Evolutionary conservation across 2,113 vertebrate genomes (phyloP), one percentile per base, ranked within the genome.

Genomic region (Gymnorhina tibicen): DNA sequence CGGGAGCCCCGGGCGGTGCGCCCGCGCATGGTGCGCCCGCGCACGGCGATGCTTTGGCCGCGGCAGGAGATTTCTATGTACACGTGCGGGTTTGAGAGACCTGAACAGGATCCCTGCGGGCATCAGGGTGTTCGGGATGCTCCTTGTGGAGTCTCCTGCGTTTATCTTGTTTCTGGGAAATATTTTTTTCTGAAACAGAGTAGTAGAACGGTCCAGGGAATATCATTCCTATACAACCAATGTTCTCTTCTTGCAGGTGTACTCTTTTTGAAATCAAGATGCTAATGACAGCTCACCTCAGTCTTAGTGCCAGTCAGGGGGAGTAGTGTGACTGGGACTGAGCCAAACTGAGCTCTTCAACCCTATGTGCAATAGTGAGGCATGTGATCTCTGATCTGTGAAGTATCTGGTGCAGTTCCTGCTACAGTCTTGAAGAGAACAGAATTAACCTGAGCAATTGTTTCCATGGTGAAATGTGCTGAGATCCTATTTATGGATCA

Each of bases 391-490:
- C 50, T 59, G 4, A 13, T 39, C 39, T 10, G 6, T 46, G 46
- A 72, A 77, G 47, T 11, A 73, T 60, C 63, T 49, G 73, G 55
- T 91, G 81, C 94, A 55, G 19, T 72, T 93, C 39, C 52, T 81
- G 84, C 59, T 69, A 35, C 35, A 28, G 7, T 53, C 77, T 82
- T 56, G 24, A 84, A 83, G 19, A 72, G 73, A 93, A 47, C 68
- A 47, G 90, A 67, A 85, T 87, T 85, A 91, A 76, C 73, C 78
- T 70, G 79, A 91, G 80, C 91, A 82, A 79, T 87, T 82, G 96
- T 97, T 96, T 96, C 96, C 96, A 93, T 93, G 95, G 96, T 91
- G 89, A 97, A 91, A 55, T 47, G 86, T 37, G 67, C 83, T 82
- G 56, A 76, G 87, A 87, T 64, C 39, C 60, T 95, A 50, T 90